Conservation (phyloP, 92 coral and sea anemone genomes). For the Blastomussa wellsi region DNA sequence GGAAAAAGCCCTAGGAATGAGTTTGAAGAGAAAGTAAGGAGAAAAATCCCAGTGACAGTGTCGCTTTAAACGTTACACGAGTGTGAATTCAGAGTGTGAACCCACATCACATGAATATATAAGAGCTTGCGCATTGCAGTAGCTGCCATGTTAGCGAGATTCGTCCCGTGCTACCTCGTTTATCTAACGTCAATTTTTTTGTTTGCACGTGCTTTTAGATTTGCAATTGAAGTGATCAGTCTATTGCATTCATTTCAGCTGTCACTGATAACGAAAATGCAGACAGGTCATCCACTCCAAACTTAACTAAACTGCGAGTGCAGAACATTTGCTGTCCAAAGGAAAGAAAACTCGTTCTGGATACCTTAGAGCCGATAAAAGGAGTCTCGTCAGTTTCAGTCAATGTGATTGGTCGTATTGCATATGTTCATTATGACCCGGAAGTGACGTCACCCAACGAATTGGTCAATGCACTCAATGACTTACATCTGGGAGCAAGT, state of each 20-base stretch:
- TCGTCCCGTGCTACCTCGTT: too few relatives aligned
- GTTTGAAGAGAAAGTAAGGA: too few relatives aligned
- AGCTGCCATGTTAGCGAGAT: too few relatives aligned
- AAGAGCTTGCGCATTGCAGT: too few relatives aligned
- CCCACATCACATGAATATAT: too few relatives aligned
- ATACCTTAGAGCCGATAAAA: conserved; percentile 63
- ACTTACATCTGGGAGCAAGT: conserved; percentile 89
- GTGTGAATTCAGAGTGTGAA: too few relatives aligned
- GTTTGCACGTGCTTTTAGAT: too few relatives aligned
- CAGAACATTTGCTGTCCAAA: conserved; percentile 93
- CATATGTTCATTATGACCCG: conserved; percentile 83
- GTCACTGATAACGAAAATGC: not conserved
- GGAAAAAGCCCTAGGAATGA: too few relatives aligned
- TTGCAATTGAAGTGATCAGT: too few relatives aligned
- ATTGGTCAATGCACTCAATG: conserved; percentile 73
- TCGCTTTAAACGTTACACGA: too few relatives aligned
- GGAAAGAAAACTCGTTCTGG: conserved; percentile 85
- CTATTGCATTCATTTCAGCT: not conserved
- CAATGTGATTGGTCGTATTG: conserved; percentile 95
- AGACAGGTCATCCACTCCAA: not conserved
- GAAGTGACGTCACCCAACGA: conserved; percentile 80
- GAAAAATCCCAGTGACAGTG: too few relatives aligned
- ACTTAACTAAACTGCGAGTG: conserved; percentile 90
- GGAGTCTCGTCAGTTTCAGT: conserved; percentile 84
- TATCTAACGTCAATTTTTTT: too few relatives aligned